A percentile compares a stretch with the other conserved stretches of the same genome.
These are phyloP conservation scores for Pelusios castaneus DNA, from an alignment of 2,113 vertebrate species.

Conservation along the genomic window DNA sequence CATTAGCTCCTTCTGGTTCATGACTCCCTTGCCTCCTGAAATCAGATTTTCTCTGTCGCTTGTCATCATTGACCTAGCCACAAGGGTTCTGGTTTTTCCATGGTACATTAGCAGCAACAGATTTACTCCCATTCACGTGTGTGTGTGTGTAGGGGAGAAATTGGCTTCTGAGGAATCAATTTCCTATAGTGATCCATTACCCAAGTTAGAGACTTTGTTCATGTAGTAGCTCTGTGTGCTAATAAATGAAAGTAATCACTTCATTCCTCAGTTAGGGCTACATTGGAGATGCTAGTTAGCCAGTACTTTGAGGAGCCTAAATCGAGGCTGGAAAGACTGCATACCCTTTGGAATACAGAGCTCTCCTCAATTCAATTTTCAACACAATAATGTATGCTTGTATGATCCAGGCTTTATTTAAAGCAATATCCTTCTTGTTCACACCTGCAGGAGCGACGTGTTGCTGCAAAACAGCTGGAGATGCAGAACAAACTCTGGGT, in stretches of 20 bases:
- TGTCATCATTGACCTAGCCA: not conserved
- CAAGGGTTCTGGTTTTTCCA: not conserved
- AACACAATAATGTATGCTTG: rapidly evolving
- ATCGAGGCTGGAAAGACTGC: not conserved
- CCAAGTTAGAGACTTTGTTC: not conserved
- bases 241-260: not conserved
- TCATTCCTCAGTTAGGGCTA: not conserved
- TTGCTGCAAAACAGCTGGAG: conserved; percentile 94
- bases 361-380: not conserved
- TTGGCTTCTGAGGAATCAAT: not conserved
- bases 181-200: not conserved
- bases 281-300: rapidly evolving
- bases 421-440: not conserved
- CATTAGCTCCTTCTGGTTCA: not conserved
- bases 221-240: not conserved
- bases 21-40: not conserved
- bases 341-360: rapidly evolving
- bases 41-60: rapidly evolving
- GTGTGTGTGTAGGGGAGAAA: not conserved
- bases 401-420: not conserved
- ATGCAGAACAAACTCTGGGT: conserved; percentile 99
- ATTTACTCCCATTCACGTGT: not conserved
- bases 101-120: not conserved
- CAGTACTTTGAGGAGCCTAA: rapidly evolving
- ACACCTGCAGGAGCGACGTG: conserved; percentile 85